Evolutionary conservation across 2,113 vertebrate species (phyloP), one percentile per base, ranked within the genome.

Genomic region (Pantherophis guttatus): DNA sequence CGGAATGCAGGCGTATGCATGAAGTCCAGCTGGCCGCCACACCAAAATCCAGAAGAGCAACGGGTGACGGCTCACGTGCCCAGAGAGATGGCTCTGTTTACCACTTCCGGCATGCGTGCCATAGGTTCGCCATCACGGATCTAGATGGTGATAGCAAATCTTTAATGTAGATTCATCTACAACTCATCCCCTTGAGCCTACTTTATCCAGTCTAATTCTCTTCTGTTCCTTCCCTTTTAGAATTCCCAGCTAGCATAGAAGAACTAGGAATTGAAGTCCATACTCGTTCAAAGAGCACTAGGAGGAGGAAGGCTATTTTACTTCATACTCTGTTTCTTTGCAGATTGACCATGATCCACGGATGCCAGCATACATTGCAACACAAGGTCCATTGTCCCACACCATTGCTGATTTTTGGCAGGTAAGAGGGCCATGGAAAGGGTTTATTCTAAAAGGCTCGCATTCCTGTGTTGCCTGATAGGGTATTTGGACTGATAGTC

Each of bases 391-490:
- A 0, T 96, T 99, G 95, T 97, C 99, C 62, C 99, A 99, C 95
- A 99, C 99, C 57, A 98, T 99, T 0, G 97, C 99, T 50, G 99
- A 99, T 97, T 99, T 99, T 98, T 99, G 99, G 99, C 99, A 99
- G 98, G 99, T 99, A 93, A 95, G 96, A n/a, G 8, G 0, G 29
- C 23, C 48, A 5, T n/a, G 17, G 23, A n/a, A n/a, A n/a, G n/a
- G n/a, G n/a, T 54, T n/a, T 54, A 54, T 54, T 12, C 15, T 29
- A 52, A 88, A 19, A 12, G 21, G 24, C 1, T 57, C 12, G 1
- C 48, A 44, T 52, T 70, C 58, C 13, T 53, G 11, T 3, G 15
- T 8, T 54, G 11, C 44, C 54, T 91, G 26, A 48, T 26, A 75
- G 55, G 48, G 13, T 39, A 89, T 39, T 57, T 11, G 6, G 54